Evolutionary conservation across 2,113 vertebrate genomes (phyloP), one percentile per base, ranked within the genome.

Genomic region (Cynoglossus semilaevis): DNA sequence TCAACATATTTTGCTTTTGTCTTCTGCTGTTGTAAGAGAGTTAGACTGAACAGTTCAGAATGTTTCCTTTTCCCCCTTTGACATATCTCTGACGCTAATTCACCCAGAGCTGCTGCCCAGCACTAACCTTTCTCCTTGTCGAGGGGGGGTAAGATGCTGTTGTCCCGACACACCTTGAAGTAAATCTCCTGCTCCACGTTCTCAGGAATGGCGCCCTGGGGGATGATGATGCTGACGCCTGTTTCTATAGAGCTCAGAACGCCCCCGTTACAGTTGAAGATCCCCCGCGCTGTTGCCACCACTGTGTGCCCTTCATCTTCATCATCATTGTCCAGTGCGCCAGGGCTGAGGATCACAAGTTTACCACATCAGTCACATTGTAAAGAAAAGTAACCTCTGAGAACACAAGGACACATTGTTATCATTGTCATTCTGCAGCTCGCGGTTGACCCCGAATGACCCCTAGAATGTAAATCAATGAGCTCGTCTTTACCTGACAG

Each of bases 121-220:
- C 15, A 66, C 87, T 22, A 35, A 97, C 97, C 97, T 94, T 99
- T 99, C 87, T 99, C 97, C 88, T 99, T 99, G 89, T 99, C 97
- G 45, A 99, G 91, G 40, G 96, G 97, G 45, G 96, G 97, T 61
- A 98, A 92, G 88, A 98, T 98, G 88, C 95, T 98, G 90, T 97
- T 99, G 90, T 99, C 97, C 69, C 95, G 89, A 91, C 97, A 99
- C 86, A 99, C 96, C 89, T 99, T 99, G 85, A 99, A 98, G 90
- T 99, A 99, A 79, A 99, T 98, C 88, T 99, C 97, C 86, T 99
- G 96, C 71, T 99, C 97, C 61, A 98, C 90, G 36, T 93, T 94
- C 61, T 98, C 95, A 0, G 96, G 94, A 77, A 99, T 97, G 85
- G 96, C 97, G 53, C 97, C 96, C 85, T 99, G 96, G 2, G 97